A percentile compares a stretch with the other conserved stretches of the same genome.
Conservation (phyloP, 2,113 vertebrate species). For the Centropus bengalensis region DNA sequence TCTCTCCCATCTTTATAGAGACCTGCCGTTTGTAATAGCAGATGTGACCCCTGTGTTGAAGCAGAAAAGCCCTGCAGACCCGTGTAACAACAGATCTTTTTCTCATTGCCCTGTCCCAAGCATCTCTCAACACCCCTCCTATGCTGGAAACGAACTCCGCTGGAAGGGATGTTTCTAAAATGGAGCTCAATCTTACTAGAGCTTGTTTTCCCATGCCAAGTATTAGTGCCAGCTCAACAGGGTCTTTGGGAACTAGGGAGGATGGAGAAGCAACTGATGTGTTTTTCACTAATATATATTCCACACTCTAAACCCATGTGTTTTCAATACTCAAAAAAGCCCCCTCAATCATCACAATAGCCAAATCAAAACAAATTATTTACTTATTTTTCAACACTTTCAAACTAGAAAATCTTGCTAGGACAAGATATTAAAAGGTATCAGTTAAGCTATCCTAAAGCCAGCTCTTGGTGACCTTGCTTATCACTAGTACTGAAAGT, state of each 20-base stretch:
- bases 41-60: neutral
- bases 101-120: neutral
- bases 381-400: neutral
- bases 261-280: neutral
- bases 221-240: neutral
- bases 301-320: neutral
- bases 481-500: neutral
- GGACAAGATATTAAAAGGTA: neutral
- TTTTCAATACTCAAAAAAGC: neutral
- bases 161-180: neutral
- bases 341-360: neutral
- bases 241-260: neutral
- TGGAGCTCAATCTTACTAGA: neutral
- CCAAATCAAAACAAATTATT: neutral
- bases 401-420: neutral
- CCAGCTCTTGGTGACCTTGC: neutral
- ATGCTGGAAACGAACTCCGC: accelerated
- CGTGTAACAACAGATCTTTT: neutral
- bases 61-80: neutral
- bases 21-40: neutral
- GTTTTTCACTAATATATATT: neutral
- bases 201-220: neutral
- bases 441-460: neutral
- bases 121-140: neutral
- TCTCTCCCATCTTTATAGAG: neutral